Evolutionary conservation across 2,888 invertebrate genomes (phyloP), one percentile per base, ranked within the genome.

Genomic region (Idaea biselata): DNA sequence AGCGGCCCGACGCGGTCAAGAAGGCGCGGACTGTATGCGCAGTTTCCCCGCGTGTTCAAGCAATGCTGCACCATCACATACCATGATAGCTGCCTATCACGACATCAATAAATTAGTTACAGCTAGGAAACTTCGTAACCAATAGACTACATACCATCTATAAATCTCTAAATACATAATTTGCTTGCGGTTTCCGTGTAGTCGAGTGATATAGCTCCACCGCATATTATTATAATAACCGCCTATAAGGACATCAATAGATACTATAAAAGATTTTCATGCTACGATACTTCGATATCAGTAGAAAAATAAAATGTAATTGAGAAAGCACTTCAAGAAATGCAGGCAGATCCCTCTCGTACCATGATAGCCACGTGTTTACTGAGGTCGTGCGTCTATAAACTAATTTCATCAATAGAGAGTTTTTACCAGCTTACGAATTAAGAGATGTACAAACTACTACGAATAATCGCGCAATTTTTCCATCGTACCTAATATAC

Each of bases 71-170:
- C 94, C 95, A 58, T 93, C 94, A 59, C 97, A 97, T 65, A 97
- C 97, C 16, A 97, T 97, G 96, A 94, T 97, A 60, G 96, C 96
- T 32, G 97, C 97, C 0, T 97, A 95, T 86, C 96, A 97, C 74
- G 97, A 97, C 75, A 97, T 97, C 73, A 97, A 97, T 80, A 97
- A 97, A 87, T 93, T 97, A 69, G 97, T 97, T 0, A 95, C 96
- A 66, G 97, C 97, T 7, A 94, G 97, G 69, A 96, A 96, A 76
- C 75, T 95, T 6, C 54, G 62, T 2, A 60, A 63, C 11, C 63
- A 60, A 84, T 82, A 18, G 71, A 73, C 44, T 75, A 71, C 73
- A 56, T 66, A 55, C 33, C 25, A 25, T 25, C 25, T 25, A 25
- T 25, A 25, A 5, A 5, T 25, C 25, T 25, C 25, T 25, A 61